Percentiles rank a stretch among this genome's conserved stretches.
Evolutionary conservation across 2,113 vertebrate genomes (phyloP).

Genomic region (Numenius arquata): DNA sequence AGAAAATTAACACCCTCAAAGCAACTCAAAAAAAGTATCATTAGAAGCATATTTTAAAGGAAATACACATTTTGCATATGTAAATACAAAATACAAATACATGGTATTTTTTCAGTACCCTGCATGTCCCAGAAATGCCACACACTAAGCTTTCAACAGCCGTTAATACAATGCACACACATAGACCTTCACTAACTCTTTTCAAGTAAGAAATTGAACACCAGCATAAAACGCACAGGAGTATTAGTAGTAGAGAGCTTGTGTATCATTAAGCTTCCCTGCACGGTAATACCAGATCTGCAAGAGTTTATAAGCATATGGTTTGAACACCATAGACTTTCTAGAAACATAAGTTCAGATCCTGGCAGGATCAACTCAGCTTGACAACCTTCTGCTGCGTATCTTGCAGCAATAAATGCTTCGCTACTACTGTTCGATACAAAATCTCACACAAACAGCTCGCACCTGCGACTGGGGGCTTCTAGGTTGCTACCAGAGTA

Average conservation of each 20-base stretch:
- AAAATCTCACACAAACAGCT: background rate
- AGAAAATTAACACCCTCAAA: background rate
- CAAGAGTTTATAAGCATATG: background rate
- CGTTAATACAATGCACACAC: background rate
- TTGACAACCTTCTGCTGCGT: background rate
- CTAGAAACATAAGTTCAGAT: background rate
- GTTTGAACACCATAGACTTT: background rate
- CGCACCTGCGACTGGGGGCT: background rate
- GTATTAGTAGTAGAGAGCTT: background rate
- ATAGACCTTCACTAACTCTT: background rate
- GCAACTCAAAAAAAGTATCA: background rate
- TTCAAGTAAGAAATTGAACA: background rate
- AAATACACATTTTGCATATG: background rate
- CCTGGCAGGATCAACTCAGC: background rate
- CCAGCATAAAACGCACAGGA: background rate
- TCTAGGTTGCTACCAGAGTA: background rate
- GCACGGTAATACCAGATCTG: background rate
- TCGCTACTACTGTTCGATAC: background rate
- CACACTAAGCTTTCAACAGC: background rate
- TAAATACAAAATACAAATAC: background rate
- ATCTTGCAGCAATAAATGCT: background rate
- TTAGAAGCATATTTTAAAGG: background rate
- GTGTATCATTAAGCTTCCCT: background rate
- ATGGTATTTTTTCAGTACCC: background rate
- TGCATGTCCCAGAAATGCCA: background rate